phyloP scores from a whole-genome alignment of 2,797 vertebrate species.

The Lateolabrax maculatus region DNA sequence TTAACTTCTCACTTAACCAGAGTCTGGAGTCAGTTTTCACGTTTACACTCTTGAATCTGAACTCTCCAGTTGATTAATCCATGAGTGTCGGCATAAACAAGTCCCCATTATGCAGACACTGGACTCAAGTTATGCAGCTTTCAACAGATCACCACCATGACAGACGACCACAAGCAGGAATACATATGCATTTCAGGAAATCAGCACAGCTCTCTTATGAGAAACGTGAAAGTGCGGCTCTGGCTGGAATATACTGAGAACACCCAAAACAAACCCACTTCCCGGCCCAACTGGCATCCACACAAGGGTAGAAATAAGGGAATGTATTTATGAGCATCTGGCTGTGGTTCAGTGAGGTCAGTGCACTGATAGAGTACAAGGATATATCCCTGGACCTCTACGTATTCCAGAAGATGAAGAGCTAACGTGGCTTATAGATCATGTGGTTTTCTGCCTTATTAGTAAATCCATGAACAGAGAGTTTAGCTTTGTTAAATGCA shows the following conservation, averaged over 20 bases:
- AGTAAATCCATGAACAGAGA: constrained; percentile 1
- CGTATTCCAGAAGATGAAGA: constrained; percentile 31
- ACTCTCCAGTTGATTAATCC: constrained; percentile 76
- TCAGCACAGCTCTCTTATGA: constrained; percentile 77
- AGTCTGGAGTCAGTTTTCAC: constrained; percentile 58
- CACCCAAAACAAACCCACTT: constrained; percentile 87
- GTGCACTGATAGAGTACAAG: constrained; percentile 74
- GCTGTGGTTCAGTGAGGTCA: constrained; percentile 79
- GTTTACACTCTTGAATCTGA: constrained; percentile 35
- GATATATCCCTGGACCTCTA: constrained; percentile 53
- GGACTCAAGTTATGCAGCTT: constrained; percentile 80
- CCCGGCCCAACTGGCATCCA: constrained; percentile 79
- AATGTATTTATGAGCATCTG: constrained; percentile 86
- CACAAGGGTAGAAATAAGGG: constrained; percentile 83
- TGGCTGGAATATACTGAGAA: constrained; percentile 78
- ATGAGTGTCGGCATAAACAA: constrained; percentile 77
- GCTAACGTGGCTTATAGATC: constrained; percentile 17
- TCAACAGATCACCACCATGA: constrained; percentile 84
- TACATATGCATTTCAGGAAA: constrained; percentile 83
- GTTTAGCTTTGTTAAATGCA: constrained; percentile 19
- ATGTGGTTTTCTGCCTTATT: constrained; percentile 26
- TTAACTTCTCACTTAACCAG: constrained; percentile 65
- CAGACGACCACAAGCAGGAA: constrained; percentile 82
- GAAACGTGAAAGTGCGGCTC: constrained; percentile 74
- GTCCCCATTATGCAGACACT: constrained; percentile 79